A percentile compares a stretch with the other conserved stretches of the same genome.
Conservation (phyloP, 37 sponge, comb jelly and placozoan genomes). For the Tethya wilhelma region DNA sequence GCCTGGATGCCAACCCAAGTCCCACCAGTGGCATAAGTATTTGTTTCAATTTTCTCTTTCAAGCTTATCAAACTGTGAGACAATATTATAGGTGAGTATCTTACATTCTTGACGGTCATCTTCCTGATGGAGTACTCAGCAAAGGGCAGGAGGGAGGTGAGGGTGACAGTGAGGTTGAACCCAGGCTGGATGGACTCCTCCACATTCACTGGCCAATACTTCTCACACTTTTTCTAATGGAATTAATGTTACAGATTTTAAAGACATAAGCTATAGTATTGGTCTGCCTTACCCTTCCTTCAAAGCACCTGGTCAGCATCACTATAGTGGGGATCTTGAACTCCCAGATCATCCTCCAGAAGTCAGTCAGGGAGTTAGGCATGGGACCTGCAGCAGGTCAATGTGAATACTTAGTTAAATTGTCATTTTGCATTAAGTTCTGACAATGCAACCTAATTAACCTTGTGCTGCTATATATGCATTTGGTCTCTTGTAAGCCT, state of each 20-base stretch:
- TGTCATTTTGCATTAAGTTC: background rate
- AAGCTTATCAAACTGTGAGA: too few relatives aligned
- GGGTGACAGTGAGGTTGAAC: constrained; percentile 28
- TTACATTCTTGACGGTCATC: constrained; percentile 58
- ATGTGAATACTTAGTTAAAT: background rate
- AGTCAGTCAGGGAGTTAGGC: constrained; percentile 57
- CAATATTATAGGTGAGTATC: constrained; percentile 8
- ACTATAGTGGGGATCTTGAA: constrained; percentile 48
- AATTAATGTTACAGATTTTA: background rate
- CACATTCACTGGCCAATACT: constrained; percentile 88
- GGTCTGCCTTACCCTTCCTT: constrained; percentile 82
- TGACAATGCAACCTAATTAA: background rate
- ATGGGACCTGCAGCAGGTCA: constrained; percentile 44
- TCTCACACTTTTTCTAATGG: constrained; percentile 85
- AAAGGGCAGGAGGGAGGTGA: constrained; percentile 37
- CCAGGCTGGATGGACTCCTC: constrained; percentile 19
- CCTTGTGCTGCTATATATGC: constrained; percentile 74
- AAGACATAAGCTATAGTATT: background rate
- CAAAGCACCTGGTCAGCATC: constrained; percentile 69
- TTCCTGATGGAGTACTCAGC: constrained; percentile 78
- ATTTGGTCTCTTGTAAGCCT: constrained; percentile 41
- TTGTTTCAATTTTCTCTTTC: too few relatives aligned
- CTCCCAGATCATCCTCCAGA: constrained; percentile 88
- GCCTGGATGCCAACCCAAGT: too few relatives aligned
- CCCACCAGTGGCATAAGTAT: too few relatives aligned